These are phyloP conservation scores for Euproctis similis DNA, from an alignment of 2,888 invertebrate genomes.

Conservation along the genomic window DNA sequence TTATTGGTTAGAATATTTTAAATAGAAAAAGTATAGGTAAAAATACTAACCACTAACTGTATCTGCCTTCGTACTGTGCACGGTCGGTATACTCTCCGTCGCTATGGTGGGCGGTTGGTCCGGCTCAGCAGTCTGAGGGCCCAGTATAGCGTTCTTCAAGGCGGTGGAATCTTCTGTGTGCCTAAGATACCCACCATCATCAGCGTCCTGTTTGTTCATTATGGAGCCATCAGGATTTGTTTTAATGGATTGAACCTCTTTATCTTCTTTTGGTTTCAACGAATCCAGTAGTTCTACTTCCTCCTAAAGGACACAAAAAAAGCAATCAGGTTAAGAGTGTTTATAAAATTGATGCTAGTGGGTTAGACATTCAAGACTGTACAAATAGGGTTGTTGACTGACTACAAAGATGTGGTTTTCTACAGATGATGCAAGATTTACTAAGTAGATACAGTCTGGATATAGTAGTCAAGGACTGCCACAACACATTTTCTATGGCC, in stretches of 20 bases:
- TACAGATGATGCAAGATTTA: no score
- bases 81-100: constrained; percentile 41
- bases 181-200: constrained; percentile 51
- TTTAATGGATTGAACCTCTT: constrained; percentile 44
- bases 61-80: constrained; percentile 53
- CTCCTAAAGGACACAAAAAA: no score
- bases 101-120: constrained; percentile 36
- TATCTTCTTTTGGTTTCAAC: constrained; percentile 80
- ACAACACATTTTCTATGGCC: no score
- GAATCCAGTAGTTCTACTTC: constrained; percentile 82
- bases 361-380: no score
- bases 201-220: constrained; percentile 48
- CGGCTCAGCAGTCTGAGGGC: constrained; percentile 49
- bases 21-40: no score
- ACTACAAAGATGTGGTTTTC: no score
- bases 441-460: no score
- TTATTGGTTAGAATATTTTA: no score
- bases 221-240: constrained; percentile 29
- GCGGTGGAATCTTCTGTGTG: constrained; percentile 68
- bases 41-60: constrained; percentile 38
- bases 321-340: not conserved
- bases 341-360: not conserved
- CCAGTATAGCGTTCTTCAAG: constrained; percentile 61
- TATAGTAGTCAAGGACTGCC: no score
- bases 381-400: no score